Base-by-base conservation (phyloP, 2,797 vertebrate genomes). In the Gymnothorax reevesii region DNA sequence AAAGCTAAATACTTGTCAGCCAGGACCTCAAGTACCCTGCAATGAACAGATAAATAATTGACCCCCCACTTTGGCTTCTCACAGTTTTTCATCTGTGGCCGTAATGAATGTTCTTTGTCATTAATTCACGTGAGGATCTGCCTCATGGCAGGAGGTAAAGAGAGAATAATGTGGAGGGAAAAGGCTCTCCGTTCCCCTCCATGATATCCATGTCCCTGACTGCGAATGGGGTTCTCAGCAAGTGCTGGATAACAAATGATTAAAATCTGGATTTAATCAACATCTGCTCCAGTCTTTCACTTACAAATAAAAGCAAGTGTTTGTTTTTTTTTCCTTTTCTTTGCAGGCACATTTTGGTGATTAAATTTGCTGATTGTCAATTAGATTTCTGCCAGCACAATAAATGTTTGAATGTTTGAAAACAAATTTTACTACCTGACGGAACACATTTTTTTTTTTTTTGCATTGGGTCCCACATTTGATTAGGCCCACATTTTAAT, bases 41-140 rank as follows among this genome's bases (percentile, higher is more conserved):
- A 17, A 54, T 27, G 52, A 86, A 90, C 85, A 69, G 85, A 90
- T 88, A 89, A 86, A 87, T 12, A 84, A 83, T 82, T 80, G 87
- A 84, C 85, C 33, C 49, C 75, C 75, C 69, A 73, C 75, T 54
- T 52, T 17, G 17, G 15, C 22, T 54, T 79, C 75, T 54, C 75
- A 20, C 49, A 79, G 7, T 79, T 5, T n/a, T 54, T 79, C 13
- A 66, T 64, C 22, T 52, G 59, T n/a, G 33, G 20, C 52, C 27
- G 10, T 54, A 62, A 42, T 20, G 59, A 49, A 42, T 8, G 60
- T 60, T 60, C n/a, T n/a, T 15, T 25, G 25, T 15, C n/a, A 83
- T 83, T 83, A 27, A 60, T 83, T 83, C 57, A 15, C 9, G 33
- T 60, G 10, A 15, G 55, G 25, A 59, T 83, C 8, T 27, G 82